phyloP scores from a whole-genome alignment of 2,113 vertebrate genomes.

The Noctilio leporinus region DNA sequence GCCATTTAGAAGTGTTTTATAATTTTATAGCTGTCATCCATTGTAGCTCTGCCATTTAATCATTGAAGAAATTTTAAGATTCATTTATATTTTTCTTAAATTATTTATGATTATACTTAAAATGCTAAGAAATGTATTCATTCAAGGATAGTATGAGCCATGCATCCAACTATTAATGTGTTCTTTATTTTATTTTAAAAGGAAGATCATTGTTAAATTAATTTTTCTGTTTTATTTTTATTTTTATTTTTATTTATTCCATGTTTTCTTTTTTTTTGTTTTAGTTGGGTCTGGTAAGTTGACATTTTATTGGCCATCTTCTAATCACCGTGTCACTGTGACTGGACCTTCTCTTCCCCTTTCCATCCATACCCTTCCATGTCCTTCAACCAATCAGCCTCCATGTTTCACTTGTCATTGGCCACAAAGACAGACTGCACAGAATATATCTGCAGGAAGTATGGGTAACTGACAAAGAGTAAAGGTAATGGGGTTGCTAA shows the following conservation, averaged over 20 bases:
- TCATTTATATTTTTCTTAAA: conserved; percentile 45
- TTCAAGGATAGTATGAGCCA: conserved; percentile 1
- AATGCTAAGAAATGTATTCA: conserved; percentile 57
- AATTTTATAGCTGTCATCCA: neutral
- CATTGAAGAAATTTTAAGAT: conserved; percentile 24
- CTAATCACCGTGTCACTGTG: conserved; percentile 92
- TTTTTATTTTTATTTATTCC: conserved; percentile 85
- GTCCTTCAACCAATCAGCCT: conserved; percentile 92
- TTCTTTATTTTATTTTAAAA: conserved; percentile 60
- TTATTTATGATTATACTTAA: conserved; percentile 34
- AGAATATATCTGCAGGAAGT: conserved; percentile 84
- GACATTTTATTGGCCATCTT: conserved; percentile 97
- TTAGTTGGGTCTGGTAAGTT: conserved; percentile 99
- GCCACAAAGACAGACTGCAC: conserved; percentile 89
- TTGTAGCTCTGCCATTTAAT: neutral
- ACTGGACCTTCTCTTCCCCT: conserved; percentile 91
- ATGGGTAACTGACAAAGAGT: conserved; percentile 91
- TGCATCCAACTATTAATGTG: conserved; percentile 51
- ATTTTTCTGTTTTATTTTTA: conserved; percentile 74
- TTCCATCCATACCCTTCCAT: conserved; percentile 91
- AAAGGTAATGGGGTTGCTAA: conserved; percentile 90
- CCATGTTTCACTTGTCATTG: conserved; percentile 92
- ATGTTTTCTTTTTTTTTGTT: conserved; percentile 89
- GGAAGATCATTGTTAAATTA: conserved; percentile 54
- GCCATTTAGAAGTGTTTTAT: conserved; percentile 8